These are phyloP conservation scores for Heloderma charlesbogerti DNA, from an alignment of 2,113 vertebrate species.

Conservation along the genomic window DNA sequence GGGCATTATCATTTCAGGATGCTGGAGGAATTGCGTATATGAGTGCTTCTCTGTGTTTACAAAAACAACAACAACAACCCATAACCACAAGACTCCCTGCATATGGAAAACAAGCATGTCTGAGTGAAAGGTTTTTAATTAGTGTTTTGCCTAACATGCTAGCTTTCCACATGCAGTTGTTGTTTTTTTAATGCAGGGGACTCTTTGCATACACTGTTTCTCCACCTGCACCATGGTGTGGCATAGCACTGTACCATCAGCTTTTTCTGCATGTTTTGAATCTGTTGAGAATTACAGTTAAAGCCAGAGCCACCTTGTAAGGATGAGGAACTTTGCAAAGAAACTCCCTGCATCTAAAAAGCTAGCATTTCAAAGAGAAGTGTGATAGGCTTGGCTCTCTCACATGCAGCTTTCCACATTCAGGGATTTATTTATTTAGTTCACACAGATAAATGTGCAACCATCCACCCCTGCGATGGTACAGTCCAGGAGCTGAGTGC, in stretches of 20 bases:
- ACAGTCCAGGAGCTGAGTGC: neutral
- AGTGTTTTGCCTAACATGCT: neutral
- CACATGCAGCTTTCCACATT: neutral
- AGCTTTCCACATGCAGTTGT: neutral
- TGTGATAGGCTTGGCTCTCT: neutral
- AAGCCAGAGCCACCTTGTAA: neutral
- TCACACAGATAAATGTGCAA: neutral
- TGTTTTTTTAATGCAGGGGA: neutral
- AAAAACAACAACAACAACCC: neutral
- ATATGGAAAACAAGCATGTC: neutral
- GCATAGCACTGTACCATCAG: neutral
- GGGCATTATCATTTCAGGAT: neutral
- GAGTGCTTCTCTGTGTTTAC: neutral
- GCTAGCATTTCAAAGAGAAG: neutral
- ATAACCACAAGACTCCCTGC: neutral
- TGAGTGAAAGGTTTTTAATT: neutral
- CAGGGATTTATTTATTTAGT: neutral
- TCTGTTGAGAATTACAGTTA: neutral
- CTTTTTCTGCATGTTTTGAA: neutral
- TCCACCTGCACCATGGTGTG: neutral
- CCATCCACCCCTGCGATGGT: neutral
- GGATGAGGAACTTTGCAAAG: neutral
- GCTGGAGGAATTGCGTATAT: neutral
- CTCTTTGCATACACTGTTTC: neutral
- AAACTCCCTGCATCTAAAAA: neutral